A percentile compares a stretch with the other conserved stretches of the same genome.
Evolutionary conservation across 2,888 invertebrate genomes (phyloP).

Genomic region (Dynastes hyllus): DNA sequence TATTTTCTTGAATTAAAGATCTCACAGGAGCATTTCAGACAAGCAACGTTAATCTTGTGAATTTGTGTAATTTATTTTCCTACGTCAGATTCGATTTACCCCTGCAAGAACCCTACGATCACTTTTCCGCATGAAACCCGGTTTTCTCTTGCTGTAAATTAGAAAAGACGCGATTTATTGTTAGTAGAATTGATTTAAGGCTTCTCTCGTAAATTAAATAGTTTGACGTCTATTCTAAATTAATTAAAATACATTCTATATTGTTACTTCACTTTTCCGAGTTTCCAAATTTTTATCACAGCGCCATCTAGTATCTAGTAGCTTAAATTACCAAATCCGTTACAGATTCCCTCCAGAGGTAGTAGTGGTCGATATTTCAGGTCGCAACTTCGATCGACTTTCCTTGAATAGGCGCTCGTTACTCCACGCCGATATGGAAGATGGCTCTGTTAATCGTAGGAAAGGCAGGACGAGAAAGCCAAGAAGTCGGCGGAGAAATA

Average conservation of each 20-base stretch:
- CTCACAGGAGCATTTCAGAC: too few species aligned
- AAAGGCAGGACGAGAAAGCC: slow-evolving; percentile 83
- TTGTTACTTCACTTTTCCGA: too few species aligned
- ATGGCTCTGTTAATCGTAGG: slow-evolving; percentile 74
- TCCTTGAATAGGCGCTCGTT: slow-evolving; percentile 89
- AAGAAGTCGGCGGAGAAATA: slow-evolving; percentile 90
- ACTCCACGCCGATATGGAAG: slow-evolving; percentile 73
- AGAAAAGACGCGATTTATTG: too few species aligned
- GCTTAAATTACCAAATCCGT: too few species aligned
- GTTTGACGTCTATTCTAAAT: too few species aligned
- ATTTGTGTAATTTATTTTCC: background rate
- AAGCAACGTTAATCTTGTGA: background rate
- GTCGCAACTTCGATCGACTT: slow-evolving; percentile 92
- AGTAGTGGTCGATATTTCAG: slow-evolving; percentile 92
- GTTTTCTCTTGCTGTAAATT: too few species aligned
- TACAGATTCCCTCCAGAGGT: slow-evolving; percentile 89
- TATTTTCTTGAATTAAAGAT: too few species aligned
- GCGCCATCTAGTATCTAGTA: slow-evolving; percentile 15
- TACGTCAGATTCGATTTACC: background rate
- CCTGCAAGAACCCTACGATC: too few species aligned
- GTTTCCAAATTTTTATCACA: background rate
- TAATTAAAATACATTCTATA: too few species aligned
- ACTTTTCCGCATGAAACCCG: too few species aligned
- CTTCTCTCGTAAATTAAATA: too few species aligned
- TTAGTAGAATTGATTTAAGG: too few species aligned